Base-by-base conservation (phyloP, 2,888 invertebrate genomes). In the Achlya flavicornis region DNA sequence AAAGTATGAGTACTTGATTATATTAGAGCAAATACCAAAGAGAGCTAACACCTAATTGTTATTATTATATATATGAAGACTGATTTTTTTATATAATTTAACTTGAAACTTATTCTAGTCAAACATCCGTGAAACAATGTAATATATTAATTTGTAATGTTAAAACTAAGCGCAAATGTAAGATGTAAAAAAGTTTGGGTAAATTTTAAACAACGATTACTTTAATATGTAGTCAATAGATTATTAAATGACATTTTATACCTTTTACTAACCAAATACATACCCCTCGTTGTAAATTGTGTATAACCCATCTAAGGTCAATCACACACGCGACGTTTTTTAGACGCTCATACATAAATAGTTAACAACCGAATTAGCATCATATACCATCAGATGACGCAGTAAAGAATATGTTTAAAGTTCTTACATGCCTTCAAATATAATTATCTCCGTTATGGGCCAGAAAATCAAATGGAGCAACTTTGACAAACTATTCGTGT, bases 161-260 rank as follows among this genome's bases (percentile, higher is more conserved):
- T 72, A 73, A 70, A 70, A 75, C 66, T 70, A 67, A 72, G 70
- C 76, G 76, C 69, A 72, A 76, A 70, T 81, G 76, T 83, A 80
- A 82, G 64, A 74, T 90, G 89, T 89, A 90, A 79, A 86, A 84
- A 80, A 53, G 53, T 64, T 75, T 80, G 75, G 77, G 77, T 82
- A 78, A 78, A 68, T 73, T 77, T 75, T 78, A 79, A 79, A 89
- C 89, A 90, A 89, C 90, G 89, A 90, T 83, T 81, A 78, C 71
- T 78, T 77, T 41, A 19, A 41, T 38, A 12, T 26, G 71, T 79
- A 81, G 77, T 66, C 69, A 63, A 64, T 80, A 81, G 77, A 68
- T 58, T 78, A 72, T 78, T 69, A 77, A 74, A 75, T 71, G 12
- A 5, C 58, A 60, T 41, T 41, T 41, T 60, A 43, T 60, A 60